Percentiles rank a stretch among this genome's conserved stretches.
phyloP scores from a whole-genome alignment of 1,140 invertebrate species.

The Brachionus koreanus region DNA sequence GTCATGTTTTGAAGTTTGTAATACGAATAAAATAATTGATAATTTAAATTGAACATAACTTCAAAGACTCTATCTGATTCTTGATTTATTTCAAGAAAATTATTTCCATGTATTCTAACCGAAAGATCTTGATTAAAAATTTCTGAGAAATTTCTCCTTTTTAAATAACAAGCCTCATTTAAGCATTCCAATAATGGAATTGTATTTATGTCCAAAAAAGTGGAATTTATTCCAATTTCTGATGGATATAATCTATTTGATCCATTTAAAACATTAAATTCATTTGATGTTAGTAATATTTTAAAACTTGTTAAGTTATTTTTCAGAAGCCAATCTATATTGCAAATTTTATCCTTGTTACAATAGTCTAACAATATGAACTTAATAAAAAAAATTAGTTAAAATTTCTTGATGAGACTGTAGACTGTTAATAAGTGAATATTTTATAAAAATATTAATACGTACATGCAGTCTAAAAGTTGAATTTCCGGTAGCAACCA shows the following conservation, averaged over 20 bases:
- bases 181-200: neutral
- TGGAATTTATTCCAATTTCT: neutral
- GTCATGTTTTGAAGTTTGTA: neutral
- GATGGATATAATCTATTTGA: neutral
- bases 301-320: neutral
- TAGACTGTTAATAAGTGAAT: neutral
- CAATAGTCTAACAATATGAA: neutral
- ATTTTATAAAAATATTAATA: neutral
- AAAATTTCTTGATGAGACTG: neutral
- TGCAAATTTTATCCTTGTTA: neutral
- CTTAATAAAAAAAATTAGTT: neutral
- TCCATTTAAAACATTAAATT: neutral
- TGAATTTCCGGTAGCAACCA: neutral
- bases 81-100: too few relatives aligned
- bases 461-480: neutral
- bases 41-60: neutral
- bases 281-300: neutral
- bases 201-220: neutral
- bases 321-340: neutral
- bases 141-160: neutral
- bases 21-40: neutral
- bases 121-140: neutral
- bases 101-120: neutral
- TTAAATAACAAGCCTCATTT: neutral
- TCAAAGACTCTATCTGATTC: neutral